phyloP scores from a whole-genome alignment of 2,888 invertebrate genomes.

The Drosophila maculinotata region DNA sequence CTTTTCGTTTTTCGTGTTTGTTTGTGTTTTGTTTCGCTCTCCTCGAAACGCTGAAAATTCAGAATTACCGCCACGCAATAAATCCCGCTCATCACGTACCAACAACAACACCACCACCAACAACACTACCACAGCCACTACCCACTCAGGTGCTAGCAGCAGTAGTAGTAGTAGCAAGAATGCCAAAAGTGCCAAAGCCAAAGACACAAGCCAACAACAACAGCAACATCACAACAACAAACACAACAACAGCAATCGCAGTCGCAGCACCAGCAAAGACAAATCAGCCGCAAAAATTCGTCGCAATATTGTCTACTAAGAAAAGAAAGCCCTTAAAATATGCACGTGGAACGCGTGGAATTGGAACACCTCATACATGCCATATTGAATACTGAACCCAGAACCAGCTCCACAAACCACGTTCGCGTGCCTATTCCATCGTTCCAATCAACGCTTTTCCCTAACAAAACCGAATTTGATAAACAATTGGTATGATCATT shows the following conservation, averaged over 20 bases:
- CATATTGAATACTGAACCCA: constrained; percentile 19
- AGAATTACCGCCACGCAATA: constrained; percentile 81
- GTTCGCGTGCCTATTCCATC: constrained; percentile 26
- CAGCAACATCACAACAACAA: constrained; percentile 56
- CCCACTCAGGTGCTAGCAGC: constrained; percentile 53
- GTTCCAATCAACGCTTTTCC: constrained; percentile 29
- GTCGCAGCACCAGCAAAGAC: constrained; percentile 78
- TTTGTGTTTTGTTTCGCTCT: constrained; percentile 1
- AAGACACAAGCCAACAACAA: constrained; percentile 63
- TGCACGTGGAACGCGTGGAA: constrained; percentile 30
- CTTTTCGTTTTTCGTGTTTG: constrained; percentile 42
- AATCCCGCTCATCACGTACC: constrained; percentile 82
- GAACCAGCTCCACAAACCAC: constrained; percentile 1
- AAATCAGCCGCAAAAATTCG: constrained; percentile 69
- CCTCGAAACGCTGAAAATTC: constrained; percentile 56
- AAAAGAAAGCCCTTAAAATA: background rate
- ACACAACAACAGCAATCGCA: constrained; percentile 50
- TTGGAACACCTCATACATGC: constrained; percentile 37
- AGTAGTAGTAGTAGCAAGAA: constrained; percentile 61
- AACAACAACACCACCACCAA: constrained; percentile 60
- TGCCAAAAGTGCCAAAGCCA: constrained; percentile 75
- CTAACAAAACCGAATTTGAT: constrained; percentile 34
- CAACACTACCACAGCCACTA: constrained; percentile 60
- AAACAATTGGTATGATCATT: constrained; percentile 57
- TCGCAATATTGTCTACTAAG: constrained; percentile 81